Evolutionary conservation across 1,140 invertebrate genomes (phyloP).

Genomic region (Drosophila seguyi): DNA sequence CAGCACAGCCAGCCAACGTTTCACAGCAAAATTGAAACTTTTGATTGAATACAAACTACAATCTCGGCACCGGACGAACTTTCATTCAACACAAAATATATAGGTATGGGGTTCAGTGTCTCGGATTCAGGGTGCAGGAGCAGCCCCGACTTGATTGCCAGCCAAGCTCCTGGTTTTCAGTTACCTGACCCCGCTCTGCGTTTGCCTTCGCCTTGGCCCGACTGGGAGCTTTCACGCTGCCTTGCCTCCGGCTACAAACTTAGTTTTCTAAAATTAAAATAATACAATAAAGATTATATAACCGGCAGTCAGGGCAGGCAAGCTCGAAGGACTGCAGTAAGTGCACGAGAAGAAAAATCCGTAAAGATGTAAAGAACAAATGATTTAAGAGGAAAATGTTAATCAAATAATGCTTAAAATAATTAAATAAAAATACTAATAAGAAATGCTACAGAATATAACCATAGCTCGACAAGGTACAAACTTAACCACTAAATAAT

Average conservation of each 20-base stretch:
- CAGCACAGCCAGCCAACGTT: slow-evolving; percentile 31
- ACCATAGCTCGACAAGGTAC: not conserved
- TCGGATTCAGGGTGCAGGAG: slow-evolving; percentile 24
- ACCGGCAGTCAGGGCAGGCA: slow-evolving; percentile 35
- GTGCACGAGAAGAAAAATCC: slow-evolving; percentile 7
- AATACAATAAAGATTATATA: slow-evolving; percentile 82
- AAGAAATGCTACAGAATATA: not conserved
- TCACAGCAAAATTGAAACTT: slow-evolving; percentile 79
- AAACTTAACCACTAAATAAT: not conserved
- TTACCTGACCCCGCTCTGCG: slow-evolving; percentile 20
- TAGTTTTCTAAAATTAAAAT: slow-evolving; percentile 82
- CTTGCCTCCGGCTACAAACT: slow-evolving; percentile 56
- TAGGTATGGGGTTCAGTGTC: slow-evolving; percentile 9
- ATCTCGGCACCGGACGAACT: slow-evolving; percentile 62
- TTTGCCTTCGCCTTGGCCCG: not conserved
- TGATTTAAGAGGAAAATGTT: not conserved
- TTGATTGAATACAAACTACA: slow-evolving; percentile 83
- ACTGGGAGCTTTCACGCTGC: slow-evolving; percentile 38
- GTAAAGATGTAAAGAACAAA: not conserved
- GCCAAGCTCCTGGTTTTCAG: slow-evolving; percentile 44
- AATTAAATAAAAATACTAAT: not conserved
- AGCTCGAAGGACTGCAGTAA: slow-evolving; percentile 16
- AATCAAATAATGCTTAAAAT: no score
- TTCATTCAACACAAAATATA: slow-evolving; percentile 35
- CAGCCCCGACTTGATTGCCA: slow-evolving; percentile 24